Evolutionary conservation across 1,140 invertebrate species (phyloP).

Genomic region (Neodiprion pinetum): DNA sequence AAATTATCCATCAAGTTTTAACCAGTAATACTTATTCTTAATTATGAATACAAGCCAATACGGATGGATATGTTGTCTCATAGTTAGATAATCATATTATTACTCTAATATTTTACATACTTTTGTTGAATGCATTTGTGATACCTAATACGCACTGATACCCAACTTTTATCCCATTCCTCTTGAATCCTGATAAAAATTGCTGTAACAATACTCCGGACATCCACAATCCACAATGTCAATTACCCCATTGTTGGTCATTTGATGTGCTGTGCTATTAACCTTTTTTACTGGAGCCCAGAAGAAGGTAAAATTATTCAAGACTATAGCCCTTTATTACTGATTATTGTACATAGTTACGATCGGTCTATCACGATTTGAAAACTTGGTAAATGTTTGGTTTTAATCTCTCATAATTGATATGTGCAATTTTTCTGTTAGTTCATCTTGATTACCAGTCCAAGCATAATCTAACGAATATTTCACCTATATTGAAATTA

Average conservation of each 20-base stretch:
- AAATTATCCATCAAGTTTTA: neutral
- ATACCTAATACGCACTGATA: neutral
- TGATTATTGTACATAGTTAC: too few species aligned
- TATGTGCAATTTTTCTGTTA: neutral
- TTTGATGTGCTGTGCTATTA: neutral
- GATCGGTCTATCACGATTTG: too few species aligned
- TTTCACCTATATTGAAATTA: too few species aligned
- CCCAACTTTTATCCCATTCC: neutral
- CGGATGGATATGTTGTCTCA: too few species aligned
- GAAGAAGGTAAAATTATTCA: slow-evolving; percentile 5
- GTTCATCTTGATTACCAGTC: neutral
- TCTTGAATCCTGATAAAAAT: neutral
- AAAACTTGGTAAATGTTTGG: neutral
- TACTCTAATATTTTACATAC: too few species aligned
- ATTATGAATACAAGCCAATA: too few species aligned
- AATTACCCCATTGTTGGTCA: neutral
- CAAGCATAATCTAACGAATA: too few species aligned
- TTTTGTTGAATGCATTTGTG: neutral
- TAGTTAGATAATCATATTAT: too few species aligned
- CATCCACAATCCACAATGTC: neutral
- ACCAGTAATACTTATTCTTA: too few species aligned
- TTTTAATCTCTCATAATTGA: neutral
- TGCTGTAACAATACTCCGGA: neutral
- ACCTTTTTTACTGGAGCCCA: neutral
- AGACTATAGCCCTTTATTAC: neutral